phyloP scores from a whole-genome alignment of 2,888 invertebrate species.

The Lobophora halterata region DNA sequence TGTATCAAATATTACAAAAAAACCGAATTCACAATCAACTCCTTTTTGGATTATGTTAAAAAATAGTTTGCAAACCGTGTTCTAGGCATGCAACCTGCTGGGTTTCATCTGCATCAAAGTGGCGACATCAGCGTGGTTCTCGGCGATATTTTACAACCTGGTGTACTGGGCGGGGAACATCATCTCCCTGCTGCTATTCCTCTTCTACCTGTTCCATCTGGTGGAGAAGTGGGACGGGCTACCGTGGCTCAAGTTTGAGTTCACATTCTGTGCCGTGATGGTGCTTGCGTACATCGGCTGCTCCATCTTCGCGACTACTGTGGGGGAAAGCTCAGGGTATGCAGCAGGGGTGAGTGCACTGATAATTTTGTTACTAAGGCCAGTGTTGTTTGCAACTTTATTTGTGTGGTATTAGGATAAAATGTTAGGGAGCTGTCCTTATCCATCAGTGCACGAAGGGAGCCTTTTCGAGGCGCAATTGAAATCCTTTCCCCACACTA shows the following conservation, averaged over 20 bases:
- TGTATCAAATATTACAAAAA: too few species aligned
- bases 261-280: conserved; percentile 86
- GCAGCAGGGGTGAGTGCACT: conserved; percentile 86
- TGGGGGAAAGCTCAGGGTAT: conserved; percentile 79
- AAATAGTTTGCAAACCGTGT: too few species aligned
- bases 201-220: conserved; percentile 90
- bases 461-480: too few species aligned
- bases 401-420: too few species aligned
- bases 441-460: too few species aligned
- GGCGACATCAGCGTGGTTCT: conserved; percentile 79
- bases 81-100: conserved; percentile 84
- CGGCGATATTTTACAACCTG: conserved; percentile 88
- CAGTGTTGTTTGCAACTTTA: too few species aligned
- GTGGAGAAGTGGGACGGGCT: conserved; percentile 89
- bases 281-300: conserved; percentile 87
- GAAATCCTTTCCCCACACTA: too few species aligned
- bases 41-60: too few species aligned
- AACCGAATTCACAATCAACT: not conserved
- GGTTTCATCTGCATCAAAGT: conserved; percentile 91
- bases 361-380: too few species aligned
- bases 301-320: conserved; percentile 85
- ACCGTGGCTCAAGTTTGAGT: conserved; percentile 92
- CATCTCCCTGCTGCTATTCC: conserved; percentile 86
- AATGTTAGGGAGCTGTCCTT: too few species aligned
- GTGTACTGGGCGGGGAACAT: conserved; percentile 91